These are phyloP conservation scores for Harlomillsia oculata DNA, from an alignment of 1,140 invertebrate species.

Conservation along the genomic window DNA sequence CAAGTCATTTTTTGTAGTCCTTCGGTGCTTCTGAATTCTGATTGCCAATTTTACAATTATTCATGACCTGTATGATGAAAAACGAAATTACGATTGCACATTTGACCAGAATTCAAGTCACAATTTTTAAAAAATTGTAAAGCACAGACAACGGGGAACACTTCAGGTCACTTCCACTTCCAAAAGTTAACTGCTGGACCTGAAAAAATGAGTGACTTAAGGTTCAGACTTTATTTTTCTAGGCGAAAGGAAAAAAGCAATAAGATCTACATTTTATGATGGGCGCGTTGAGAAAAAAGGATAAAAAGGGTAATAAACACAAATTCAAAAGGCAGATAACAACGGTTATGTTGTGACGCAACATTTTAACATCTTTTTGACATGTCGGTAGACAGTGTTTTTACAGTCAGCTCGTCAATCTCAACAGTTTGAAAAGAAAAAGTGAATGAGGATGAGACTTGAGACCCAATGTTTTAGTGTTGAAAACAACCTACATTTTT, in stretches of 20 bases:
- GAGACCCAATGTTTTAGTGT: constrained; percentile 21
- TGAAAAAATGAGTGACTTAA: no score
- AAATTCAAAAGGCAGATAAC: not conserved
- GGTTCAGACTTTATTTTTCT: not conserved
- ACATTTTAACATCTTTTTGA: not conserved
- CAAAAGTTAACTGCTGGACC: no score
- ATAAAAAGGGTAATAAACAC: not conserved
- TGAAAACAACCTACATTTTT: constrained; percentile 18
- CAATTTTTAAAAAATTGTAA: no score
- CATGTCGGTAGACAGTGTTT: not conserved
- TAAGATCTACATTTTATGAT: not conserved
- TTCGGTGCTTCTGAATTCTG: no score
- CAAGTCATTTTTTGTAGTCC: no score
- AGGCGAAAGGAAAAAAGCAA: not conserved
- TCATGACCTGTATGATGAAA: no score
- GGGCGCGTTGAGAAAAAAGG: not conserved
- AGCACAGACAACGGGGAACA: no score
- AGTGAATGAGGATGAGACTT: no score
- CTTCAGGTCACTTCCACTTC: no score
- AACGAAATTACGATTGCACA: no score
- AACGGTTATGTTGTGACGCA: constrained; percentile 1
- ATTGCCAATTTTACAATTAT: no score
- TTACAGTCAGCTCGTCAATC: constrained; percentile 3
- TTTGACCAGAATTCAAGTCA: no score
- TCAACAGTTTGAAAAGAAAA: constrained; percentile 10